Evolutionary conservation across 2,113 vertebrate genomes (phyloP), one percentile per base, ranked within the genome.

Genomic region (Ciconia stormi): DNA sequence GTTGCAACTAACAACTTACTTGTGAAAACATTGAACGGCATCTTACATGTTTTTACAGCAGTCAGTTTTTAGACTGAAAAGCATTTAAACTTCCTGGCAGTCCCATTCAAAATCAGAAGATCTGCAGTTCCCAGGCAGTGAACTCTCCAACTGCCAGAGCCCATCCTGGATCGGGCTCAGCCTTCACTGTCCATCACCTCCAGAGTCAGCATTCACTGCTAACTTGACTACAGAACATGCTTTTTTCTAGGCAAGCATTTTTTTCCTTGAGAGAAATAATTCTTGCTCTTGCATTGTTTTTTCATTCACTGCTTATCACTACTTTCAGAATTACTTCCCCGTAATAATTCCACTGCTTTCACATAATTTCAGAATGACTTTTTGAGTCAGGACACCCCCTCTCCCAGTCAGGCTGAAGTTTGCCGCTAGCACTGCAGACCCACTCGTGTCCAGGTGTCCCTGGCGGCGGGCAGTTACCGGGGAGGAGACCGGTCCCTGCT

Each of bases 151-250:
- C 18, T 34, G 52, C 67, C 29, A 20, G 30, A 83, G 12, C 22
- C 22, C 0, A 0, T 3, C 23, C 52, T 29, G 44, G 21, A 10
- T 0, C 2, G 0, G 44, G 14, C 14, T 70, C 71, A 46, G 47
- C 44, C 14, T 25, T 42, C 13, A 1, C 9, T 7, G 32, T 9
- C 12, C 29, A 17, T 11, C 2, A 4, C 25, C 27, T 62, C 34
- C 66, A 15, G 4, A 55, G 50, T 2, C 29, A 55, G 38, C 14
- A 11, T 5, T 50, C 27, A 23, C 62, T 3, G n/a, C 13, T 17
- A 23, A 21, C 34, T 52, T 23, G 15, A 38, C 49, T 29, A 4
- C 0, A 4, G 27, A 44, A 69, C 21, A 6, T 1, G 11, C 4
- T 52, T 19, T 29, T 62, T 40, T 34, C 11, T 25, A 74, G 26